Conservation (phyloP, 2,797 vertebrate genomes). For the Chloroceryle amazona region DNA sequence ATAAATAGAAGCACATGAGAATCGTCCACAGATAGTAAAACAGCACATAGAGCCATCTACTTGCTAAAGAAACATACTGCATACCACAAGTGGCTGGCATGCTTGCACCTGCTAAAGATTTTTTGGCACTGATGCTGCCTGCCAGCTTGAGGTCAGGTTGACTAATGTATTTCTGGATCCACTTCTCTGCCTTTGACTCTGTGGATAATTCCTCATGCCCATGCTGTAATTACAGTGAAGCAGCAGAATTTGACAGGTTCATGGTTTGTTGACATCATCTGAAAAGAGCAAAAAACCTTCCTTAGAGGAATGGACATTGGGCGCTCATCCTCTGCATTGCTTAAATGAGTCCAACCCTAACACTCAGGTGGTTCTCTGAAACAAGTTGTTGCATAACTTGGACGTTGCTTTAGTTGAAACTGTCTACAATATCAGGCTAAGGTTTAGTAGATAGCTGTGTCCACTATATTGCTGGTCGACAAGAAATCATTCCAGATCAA, state of each 20-base stretch:
- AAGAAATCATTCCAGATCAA: background rate
- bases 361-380: background rate
- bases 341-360: background rate
- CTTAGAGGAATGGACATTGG: background rate
- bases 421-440: background rate
- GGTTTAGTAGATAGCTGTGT: background rate
- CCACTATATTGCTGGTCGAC: background rate
- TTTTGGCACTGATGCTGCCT: slow-evolving; percentile 36
- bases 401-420: background rate
- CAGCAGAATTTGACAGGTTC: background rate
- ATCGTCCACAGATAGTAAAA: slow-evolving; percentile 14
- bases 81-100: slow-evolving; percentile 53
- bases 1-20: slow-evolving; percentile 29
- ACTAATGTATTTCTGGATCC: slow-evolving; percentile 39
- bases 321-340: background rate
- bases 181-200: slow-evolving; percentile 6
- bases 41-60: background rate
- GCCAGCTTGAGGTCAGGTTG: slow-evolving; percentile 54
- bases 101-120: slow-evolving; percentile 67
- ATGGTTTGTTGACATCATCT: background rate
- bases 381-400: background rate
- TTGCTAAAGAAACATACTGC: slow-evolving; percentile 49
- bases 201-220: background rate
- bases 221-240: background rate
- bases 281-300: background rate